Evolutionary conservation across 2,797 vertebrate genomes (phyloP).

Genomic region (Phoxinus dragarum): DNA sequence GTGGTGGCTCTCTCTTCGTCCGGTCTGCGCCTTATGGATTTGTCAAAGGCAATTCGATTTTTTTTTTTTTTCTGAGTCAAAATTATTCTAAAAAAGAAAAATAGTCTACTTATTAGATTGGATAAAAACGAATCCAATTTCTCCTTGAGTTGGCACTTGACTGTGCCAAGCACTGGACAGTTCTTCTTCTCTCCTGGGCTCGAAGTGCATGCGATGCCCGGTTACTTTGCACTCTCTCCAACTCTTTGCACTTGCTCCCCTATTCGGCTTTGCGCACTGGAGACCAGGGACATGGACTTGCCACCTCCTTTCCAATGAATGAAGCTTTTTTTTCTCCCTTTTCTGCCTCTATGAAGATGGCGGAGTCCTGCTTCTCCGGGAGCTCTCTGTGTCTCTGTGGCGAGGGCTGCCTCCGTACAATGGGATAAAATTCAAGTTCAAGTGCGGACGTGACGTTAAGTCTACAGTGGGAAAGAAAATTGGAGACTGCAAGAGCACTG

Average conservation of each 20-base stretch:
- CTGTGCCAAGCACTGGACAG: conserved; percentile 71
- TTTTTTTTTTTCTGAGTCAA: conserved; percentile 17
- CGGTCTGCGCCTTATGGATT: conserved; percentile 51
- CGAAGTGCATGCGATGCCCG: conserved; percentile 78
- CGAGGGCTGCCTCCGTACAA: conserved; percentile 95
- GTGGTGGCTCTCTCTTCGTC: conserved; percentile 56
- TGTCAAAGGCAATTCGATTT: conserved; percentile 45
- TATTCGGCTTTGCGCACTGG: conserved; percentile 77
- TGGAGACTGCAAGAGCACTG: conserved; percentile 96
- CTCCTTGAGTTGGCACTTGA: conserved; percentile 71
- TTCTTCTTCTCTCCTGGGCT: conserved; percentile 77
- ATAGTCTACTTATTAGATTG: conserved; percentile 54
- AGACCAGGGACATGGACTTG: conserved; percentile 75
- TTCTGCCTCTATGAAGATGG: conserved; percentile 89
- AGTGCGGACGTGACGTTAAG: conserved; percentile 99
- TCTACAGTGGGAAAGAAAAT: conserved; percentile 95
- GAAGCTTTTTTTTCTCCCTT: conserved; percentile 71
- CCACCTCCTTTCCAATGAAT: conserved; percentile 66
- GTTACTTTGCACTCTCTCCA: conserved; percentile 69
- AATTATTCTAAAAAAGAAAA: conserved; percentile 37
- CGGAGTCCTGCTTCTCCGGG: conserved; percentile 90
- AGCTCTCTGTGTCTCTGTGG: conserved; percentile 91
- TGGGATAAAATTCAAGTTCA: conserved; percentile 99
- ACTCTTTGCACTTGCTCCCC: conserved; percentile 85
- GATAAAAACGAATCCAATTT: conserved; percentile 73